Base-by-base conservation (phyloP, 2,797 vertebrate genomes). In the Caiman crocodilus region DNA sequence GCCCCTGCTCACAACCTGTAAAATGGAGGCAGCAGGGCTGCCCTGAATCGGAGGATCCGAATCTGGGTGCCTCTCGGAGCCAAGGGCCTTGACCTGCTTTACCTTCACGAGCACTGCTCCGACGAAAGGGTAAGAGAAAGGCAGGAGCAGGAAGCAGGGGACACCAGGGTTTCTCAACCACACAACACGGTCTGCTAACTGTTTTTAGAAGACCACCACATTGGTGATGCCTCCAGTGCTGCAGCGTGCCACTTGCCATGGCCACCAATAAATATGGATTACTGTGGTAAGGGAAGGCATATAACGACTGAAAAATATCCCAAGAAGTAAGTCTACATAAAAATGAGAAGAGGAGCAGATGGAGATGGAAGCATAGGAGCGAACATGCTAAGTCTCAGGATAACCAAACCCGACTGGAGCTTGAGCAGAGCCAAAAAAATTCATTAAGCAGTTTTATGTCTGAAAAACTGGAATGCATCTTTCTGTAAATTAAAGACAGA, bases 401-500 rank as follows among this genome's bases (percentile, higher is more conserved):
- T 82, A 96, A 96, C 4, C 0, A 85, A 95, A 96, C 78, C 86
- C 76, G 87, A 93, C 89, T 85, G 82, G 69, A 92, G 77, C 92
- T 81, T 81, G 18, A 90, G 79, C 13, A 20, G 94, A 95, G 95
- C 65, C 75, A 96, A 95, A 94, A 94, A 95, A 92, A 79, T 86
- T 94, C 79, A 95, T 94, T 95, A 92, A 96, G 94, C 32, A 88
- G 87, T 95, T 97, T 92, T 94, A 94, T 86, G 95, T 94, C 93
- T 97, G 92, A 96, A 97, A 97, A 97, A 96, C 87, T 97, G 96
- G 95, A 98, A 96, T 84, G 89, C 85, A 96, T 96, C 95, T 96
- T 97, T 95, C 95, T 92, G 57, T 84, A 98, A 98, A 98, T 98
- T 98, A 96, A 98, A 98, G 96, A 98, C 97, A 98, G 96, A 98